Evolutionary conservation across 2,797 vertebrate species (phyloP).

Genomic region (Poeciliopsis presidionis): DNA sequence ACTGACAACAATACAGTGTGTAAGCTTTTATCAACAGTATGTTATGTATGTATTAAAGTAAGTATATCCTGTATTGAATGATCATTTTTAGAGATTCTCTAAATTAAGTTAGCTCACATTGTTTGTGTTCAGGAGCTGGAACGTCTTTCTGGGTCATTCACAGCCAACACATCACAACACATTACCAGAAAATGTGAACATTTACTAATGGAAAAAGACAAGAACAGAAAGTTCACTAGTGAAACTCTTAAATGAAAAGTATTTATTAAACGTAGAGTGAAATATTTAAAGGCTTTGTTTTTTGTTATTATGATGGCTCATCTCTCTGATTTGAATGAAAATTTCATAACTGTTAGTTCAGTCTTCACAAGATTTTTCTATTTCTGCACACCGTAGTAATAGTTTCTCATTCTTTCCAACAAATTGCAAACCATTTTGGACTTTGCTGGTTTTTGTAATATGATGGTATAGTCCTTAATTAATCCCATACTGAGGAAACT

Average conservation of each 20-base stretch:
- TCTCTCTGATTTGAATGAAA: too few species aligned
- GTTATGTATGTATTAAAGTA: background rate
- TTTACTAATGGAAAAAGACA: too few species aligned
- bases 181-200: background rate
- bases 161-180: background rate
- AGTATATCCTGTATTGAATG: background rate
- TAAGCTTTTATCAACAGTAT: background rate
- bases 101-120: background rate
- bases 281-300: background rate
- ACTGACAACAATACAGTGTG: background rate
- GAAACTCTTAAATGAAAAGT: too few species aligned
- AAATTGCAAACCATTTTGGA: too few species aligned
- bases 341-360: too few species aligned
- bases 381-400: too few species aligned
- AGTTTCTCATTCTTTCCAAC: too few species aligned
- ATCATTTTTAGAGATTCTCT: background rate
- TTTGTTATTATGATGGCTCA: background rate
- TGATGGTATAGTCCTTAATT: too few species aligned
- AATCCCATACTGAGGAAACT: too few species aligned
- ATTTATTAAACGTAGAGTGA: background rate
- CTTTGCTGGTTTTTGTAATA: too few species aligned
- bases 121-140: background rate
- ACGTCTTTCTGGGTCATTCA: background rate
- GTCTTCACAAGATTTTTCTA: too few species aligned
- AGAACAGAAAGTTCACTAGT: background rate